Evolutionary conservation across 1,140 invertebrate species (phyloP).

Genomic region (Penaeus chinensis): DNA sequence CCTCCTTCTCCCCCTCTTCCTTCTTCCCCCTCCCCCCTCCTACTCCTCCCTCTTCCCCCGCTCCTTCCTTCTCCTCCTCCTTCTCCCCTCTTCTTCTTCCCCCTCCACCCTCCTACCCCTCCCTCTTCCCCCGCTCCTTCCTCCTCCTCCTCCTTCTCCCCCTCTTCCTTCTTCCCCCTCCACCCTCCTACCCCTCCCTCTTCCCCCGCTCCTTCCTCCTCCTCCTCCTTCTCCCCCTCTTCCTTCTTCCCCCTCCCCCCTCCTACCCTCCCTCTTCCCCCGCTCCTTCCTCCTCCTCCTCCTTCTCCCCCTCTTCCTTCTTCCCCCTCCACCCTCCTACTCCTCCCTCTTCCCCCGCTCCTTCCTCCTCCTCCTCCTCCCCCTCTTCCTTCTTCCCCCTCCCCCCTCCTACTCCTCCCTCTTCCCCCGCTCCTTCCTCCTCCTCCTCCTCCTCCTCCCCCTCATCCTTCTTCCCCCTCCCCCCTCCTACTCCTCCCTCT

Average conservation of each 20-base stretch:
- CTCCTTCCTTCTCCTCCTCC: background rate
- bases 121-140: background rate
- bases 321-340: background rate
- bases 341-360: background rate
- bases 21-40: too few species aligned
- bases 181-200: background rate
- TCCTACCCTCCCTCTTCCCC: background rate
- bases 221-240: constrained; percentile 9
- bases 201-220: background rate
- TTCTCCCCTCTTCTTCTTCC: background rate
- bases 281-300: too few species aligned
- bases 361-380: background rate
- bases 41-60: background rate
- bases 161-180: too few species aligned
- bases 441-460: background rate
- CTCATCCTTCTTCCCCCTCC: background rate
- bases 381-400: too few species aligned
- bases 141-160: too few species aligned
- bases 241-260: background rate
- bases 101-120: background rate
- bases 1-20: too few species aligned
- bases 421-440: background rate
- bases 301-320: background rate
- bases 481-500: background rate
- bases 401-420: background rate